Base-by-base conservation (phyloP, 2,888 invertebrate species). In the Brachypalpus laphriformis region DNA sequence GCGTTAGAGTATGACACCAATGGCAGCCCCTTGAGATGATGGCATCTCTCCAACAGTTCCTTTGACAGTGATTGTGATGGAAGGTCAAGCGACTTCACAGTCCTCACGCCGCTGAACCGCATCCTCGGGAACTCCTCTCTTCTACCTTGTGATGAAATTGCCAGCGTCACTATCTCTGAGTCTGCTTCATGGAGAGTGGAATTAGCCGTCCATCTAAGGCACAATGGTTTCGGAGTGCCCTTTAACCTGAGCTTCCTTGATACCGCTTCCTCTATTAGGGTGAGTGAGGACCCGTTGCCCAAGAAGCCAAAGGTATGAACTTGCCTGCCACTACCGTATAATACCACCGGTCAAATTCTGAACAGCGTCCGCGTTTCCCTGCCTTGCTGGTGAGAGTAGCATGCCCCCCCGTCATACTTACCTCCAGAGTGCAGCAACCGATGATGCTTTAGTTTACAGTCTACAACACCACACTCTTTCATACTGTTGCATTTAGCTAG, bases 161-260 rank as follows among this genome's bases (percentile, higher is more conserved):
- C 2, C 14, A 72, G 20, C 7, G 61, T 61, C 11, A 63, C 49
- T 16, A 59, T n/a, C 2, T 74, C 45, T 18, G 54, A 54, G 0
- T 56, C 54, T 20, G 51, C 37, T 28, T 65, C 66, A 16, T 40
- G 66, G 4, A 25, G 45, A 34, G 45, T 66, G 14, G 66, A 57
- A 75, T 34, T 57, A 22, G 65, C 75, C 11, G 75, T 65, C 54
- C 65, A 75, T 37, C 47, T 54, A 4, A 75, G 54, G 14, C 56
- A 56, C 63, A 72, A 42, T 20, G 56, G 56, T 2, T 74, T 65
- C 1, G 28, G 31, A 42, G 16, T 45, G 8, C 51, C 74, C 4
- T 49, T 51, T 5, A 74, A 0, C 5, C 28, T 45, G 0, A 74
- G 20, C 9, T 40, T 0, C 22, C 34, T 66, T 0, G 54, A 0